Conservation (phyloP, 2,113 vertebrate genomes). For the Copsychus sechellarum region DNA sequence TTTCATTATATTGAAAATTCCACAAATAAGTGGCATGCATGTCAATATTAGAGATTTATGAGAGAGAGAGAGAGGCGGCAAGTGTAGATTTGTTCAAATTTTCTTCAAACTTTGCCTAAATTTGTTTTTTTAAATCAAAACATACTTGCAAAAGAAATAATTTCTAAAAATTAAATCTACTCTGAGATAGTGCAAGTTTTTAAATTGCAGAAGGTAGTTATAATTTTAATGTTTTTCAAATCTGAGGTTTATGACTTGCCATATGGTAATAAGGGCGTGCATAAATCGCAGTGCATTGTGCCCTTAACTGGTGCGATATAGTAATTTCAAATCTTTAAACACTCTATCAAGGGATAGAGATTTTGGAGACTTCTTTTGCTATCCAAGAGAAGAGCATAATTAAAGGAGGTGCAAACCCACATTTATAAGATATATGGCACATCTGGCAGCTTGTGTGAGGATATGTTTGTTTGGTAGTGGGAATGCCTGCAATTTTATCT, state of each 20-base stretch:
- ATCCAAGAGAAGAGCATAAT: not conserved
- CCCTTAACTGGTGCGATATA: not conserved
- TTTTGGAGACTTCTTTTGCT: not conserved
- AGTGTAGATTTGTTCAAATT: not conserved
- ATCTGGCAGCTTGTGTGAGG: slow-evolving; percentile 9
- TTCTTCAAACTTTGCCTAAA: not conserved
- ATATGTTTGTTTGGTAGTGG: not conserved
- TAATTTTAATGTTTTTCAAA: not conserved
- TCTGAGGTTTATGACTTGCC: not conserved
- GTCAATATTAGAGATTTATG: not conserved
- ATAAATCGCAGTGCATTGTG: not conserved
- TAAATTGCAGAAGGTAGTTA: not conserved
- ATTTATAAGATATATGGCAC: slow-evolving; percentile 15
- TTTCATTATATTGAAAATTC: slow-evolving; percentile 27
- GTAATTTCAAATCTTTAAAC: not conserved
- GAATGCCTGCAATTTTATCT: not conserved
- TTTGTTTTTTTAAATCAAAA: not conserved
- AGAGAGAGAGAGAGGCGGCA: not conserved
- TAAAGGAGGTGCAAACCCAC: not conserved
- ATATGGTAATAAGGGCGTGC: not conserved
- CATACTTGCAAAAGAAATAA: not conserved
- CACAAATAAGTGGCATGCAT: not conserved
- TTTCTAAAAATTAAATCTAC: not conserved
- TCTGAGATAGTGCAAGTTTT: not conserved
- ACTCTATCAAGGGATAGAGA: not conserved